Conservation (phyloP, 2,888 invertebrate species). For the Drosophila falleni region DNA sequence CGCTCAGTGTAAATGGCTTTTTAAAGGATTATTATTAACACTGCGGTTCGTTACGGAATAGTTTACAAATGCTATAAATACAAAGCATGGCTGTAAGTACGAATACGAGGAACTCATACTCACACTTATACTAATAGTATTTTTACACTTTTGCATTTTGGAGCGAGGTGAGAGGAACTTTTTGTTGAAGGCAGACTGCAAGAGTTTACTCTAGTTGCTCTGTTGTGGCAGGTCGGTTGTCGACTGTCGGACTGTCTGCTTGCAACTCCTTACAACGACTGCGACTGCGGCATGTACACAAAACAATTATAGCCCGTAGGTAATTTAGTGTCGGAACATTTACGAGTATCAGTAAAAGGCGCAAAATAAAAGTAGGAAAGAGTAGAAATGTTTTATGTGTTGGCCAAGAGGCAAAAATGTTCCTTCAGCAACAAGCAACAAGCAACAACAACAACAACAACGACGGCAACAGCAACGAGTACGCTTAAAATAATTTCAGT, state of each 20-base stretch:
- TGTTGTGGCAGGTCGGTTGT: conserved; percentile 28
- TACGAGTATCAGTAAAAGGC: conserved; percentile 49
- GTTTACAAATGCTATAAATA: conserved; percentile 61
- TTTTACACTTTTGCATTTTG: conserved; percentile 61
- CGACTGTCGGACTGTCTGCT: background rate
- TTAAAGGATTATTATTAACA: conserved; percentile 33
- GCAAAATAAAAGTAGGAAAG: conserved; percentile 20
- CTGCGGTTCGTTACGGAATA: conserved; percentile 21
- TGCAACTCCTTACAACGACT: conserved; percentile 1
- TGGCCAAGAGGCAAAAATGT: conserved; percentile 54
- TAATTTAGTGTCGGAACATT: conserved; percentile 79
- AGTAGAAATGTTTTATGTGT: conserved; percentile 65
- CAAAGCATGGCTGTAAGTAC: conserved; percentile 30
- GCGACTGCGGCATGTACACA: conserved; percentile 62
- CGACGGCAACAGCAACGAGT: conserved; percentile 18
- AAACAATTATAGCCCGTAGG: conserved; percentile 79
- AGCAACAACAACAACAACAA: background rate
- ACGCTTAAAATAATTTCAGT: conserved; percentile 79
- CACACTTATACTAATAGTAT: conserved; percentile 23
- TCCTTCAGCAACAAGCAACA: conserved; percentile 27
- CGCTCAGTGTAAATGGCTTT: conserved; percentile 11
- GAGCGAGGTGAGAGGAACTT: conserved; percentile 15
- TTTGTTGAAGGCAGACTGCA: conserved; percentile 50
- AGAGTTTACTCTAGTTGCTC: conserved; percentile 15
- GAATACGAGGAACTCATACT: conserved; percentile 6